These are phyloP conservation scores for Pontoporia blainvillei DNA, from an alignment of 2,113 vertebrate genomes.

Conservation along the genomic window DNA sequence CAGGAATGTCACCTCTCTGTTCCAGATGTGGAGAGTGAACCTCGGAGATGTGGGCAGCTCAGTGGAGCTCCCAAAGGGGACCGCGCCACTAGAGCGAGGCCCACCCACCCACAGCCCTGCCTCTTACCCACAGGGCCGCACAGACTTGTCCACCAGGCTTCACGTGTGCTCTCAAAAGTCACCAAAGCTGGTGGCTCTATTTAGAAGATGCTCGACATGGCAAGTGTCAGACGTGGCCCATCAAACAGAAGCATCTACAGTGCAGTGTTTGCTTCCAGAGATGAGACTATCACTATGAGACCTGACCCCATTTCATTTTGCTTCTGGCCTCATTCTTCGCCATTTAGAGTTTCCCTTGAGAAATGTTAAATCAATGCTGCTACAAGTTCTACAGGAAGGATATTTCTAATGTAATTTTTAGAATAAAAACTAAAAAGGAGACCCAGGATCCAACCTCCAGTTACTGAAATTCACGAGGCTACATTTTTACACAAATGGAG, in stretches of 20 bases:
- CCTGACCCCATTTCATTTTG: conserved; percentile 24
- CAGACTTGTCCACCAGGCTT: background rate
- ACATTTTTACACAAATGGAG: background rate
- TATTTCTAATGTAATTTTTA: background rate
- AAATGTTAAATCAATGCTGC: conserved; percentile 17
- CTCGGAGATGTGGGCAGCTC: background rate
- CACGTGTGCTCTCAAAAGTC: background rate
- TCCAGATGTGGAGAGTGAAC: background rate
- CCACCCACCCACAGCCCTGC: background rate
- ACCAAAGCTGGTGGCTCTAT: background rate
- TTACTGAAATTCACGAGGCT: background rate
- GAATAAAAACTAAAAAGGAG: background rate
- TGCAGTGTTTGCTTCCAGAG: background rate
- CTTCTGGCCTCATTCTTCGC: conserved; percentile 47
- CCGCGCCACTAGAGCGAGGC: background rate
- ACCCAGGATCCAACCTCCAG: background rate
- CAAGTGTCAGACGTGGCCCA: background rate
- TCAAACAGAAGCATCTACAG: background rate
- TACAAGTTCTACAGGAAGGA: background rate
- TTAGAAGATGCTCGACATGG: background rate
- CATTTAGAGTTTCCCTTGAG: conserved; percentile 32
- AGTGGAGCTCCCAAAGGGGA: background rate
- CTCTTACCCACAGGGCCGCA: background rate
- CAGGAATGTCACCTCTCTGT: background rate
- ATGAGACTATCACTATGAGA: background rate